These are phyloP conservation scores for Smittia aterrima DNA, from an alignment of 2,888 invertebrate species.

Conservation along the genomic window DNA sequence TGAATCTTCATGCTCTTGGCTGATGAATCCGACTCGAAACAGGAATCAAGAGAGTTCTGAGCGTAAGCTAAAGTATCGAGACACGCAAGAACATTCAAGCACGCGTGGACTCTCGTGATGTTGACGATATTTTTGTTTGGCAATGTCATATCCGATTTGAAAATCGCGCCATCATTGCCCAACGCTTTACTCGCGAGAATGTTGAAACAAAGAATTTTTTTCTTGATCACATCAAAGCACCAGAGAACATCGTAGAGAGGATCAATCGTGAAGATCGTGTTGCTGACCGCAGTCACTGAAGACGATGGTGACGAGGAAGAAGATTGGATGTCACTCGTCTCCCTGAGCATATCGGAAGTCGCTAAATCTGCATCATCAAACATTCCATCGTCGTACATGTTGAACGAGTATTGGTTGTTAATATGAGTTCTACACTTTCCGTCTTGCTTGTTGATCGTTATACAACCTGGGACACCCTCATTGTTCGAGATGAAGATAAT, in stretches of 20 bases:
- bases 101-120: constrained; percentile 83
- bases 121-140: constrained; percentile 68
- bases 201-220: constrained; percentile 72
- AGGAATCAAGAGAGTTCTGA: constrained; percentile 56
- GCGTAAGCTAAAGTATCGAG: constrained; percentile 84
- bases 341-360: background rate
- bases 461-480: constrained; percentile 59
- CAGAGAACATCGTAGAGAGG: constrained; percentile 91
- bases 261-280: constrained; percentile 61
- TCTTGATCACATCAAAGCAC: constrained; percentile 73
- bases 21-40: constrained; percentile 35
- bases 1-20: constrained; percentile 49
- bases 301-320: constrained; percentile 39
- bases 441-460: constrained; percentile 85
- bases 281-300: constrained; percentile 29
- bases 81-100: constrained; percentile 83
- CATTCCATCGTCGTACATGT: constrained; percentile 14
- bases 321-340: constrained; percentile 27
- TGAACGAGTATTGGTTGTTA: constrained; percentile 47
- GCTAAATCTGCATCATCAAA: background rate
- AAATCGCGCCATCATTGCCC: constrained; percentile 57
- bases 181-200: constrained; percentile 73
- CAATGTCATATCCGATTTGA: constrained; percentile 79
- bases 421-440: constrained; percentile 84
- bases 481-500: constrained; percentile 77